These are phyloP conservation scores for Thaleichthys pacificus DNA, from an alignment of 2,797 vertebrate species.

Conservation along the genomic window DNA sequence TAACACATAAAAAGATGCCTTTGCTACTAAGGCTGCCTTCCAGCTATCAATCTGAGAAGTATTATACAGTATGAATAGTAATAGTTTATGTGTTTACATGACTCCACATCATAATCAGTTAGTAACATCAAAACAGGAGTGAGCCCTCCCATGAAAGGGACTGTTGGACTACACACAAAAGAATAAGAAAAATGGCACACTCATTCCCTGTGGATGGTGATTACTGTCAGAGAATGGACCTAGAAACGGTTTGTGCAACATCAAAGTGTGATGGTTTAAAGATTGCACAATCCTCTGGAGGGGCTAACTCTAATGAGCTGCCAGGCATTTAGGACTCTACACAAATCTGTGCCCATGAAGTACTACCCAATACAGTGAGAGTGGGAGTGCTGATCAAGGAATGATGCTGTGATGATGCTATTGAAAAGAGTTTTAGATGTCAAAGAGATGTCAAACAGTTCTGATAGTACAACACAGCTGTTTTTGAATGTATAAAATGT, in stretches of 20 bases:
- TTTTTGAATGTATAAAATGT: background rate
- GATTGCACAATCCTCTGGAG: constrained; percentile 41
- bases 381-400: background rate
- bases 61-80: too few relatives aligned
- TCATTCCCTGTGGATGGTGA: constrained; percentile 33
- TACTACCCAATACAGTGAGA: background rate
- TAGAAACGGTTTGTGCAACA: constrained; percentile 41
- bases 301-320: background rate
- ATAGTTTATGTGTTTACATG: background rate
- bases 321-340: too few relatives aligned
- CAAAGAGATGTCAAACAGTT: background rate
- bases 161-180: constrained; percentile 22
- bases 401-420: background rate
- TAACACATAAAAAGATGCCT: background rate
- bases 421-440: background rate
- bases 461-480: too few relatives aligned
- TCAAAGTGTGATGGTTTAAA: constrained; percentile 51
- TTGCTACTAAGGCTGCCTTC: background rate
- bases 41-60: too few relatives aligned
- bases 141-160: constrained; percentile 7
- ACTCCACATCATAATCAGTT: background rate
- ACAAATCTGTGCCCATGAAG: too few relatives aligned
- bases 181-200: constrained; percentile 37
- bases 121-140: constrained; percentile 8
- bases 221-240: constrained; percentile 28